phyloP scores from a whole-genome alignment of 2,113 vertebrate genomes.

The Tragelaphus scriptus region DNA sequence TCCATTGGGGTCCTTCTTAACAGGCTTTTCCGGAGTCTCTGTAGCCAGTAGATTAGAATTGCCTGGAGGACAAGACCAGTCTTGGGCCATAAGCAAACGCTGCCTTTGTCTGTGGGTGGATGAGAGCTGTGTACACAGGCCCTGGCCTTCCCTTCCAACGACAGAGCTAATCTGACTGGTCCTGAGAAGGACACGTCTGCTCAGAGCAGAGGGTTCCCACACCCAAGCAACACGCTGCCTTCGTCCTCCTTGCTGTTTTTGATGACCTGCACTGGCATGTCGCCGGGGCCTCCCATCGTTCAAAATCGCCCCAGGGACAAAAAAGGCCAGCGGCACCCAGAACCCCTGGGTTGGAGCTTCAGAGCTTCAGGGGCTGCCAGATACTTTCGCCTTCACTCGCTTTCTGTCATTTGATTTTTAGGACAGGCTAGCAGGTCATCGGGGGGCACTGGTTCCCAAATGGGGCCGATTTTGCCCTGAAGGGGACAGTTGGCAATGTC shows the following conservation, averaged over 20 bases:
- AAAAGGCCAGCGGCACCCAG: neutral
- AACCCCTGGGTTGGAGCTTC: neutral
- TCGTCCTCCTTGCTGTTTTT: neutral
- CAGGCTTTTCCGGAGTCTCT: neutral
- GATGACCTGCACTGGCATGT: neutral
- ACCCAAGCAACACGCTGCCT: neutral
- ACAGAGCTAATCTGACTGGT: neutral
- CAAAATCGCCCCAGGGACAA: neutral
- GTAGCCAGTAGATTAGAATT: neutral
- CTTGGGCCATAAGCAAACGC: rapidly evolving
- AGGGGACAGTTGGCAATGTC: neutral
- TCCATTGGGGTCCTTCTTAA: neutral
- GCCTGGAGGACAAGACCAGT: neutral
- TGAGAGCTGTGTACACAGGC: neutral
- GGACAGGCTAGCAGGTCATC: neutral
- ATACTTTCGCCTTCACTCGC: neutral
- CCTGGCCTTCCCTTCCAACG: neutral
- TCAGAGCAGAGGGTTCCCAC: neutral
- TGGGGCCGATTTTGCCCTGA: neutral
- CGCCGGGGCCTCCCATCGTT: neutral
- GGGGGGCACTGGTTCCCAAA: neutral
- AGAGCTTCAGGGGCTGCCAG: neutral
- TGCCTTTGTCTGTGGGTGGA: neutral
- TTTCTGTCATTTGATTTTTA: neutral
- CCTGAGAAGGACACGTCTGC: neutral